Conservation (phyloP, 2,113 vertebrate genomes). For the Nycticryphes semicollaris region DNA sequence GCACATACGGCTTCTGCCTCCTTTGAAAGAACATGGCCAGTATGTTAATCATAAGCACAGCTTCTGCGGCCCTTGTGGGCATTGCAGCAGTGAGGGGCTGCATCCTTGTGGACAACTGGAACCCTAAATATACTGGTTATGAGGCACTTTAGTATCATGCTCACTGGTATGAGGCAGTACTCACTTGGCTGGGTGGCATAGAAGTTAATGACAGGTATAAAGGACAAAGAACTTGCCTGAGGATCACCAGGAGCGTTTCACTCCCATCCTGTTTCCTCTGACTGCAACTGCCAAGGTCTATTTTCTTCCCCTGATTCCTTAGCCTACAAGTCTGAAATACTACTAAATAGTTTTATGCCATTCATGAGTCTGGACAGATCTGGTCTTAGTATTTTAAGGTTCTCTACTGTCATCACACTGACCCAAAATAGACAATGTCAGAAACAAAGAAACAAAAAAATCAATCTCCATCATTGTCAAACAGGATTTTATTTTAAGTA, state of each 20-base stretch:
- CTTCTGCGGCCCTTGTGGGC: not conserved
- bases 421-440: not conserved
- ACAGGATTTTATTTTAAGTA: not conserved
- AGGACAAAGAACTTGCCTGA: not conserved
- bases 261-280: not conserved
- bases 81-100: not conserved
- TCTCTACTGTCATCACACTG: not conserved
- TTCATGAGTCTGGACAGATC: not conserved
- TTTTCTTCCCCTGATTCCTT: not conserved
- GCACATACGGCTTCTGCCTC: not conserved
- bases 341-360: not conserved
- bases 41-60: not conserved
- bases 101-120: not conserved
- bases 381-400: slow-evolving; percentile 1
- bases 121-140: not conserved
- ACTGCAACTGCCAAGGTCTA: not conserved
- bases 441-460: not conserved
- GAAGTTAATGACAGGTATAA: not conserved
- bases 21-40: not conserved
- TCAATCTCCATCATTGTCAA: not conserved
- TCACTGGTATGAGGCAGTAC: not conserved
- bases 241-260: not conserved
- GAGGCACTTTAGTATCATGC: not conserved
- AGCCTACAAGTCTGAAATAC: not conserved
- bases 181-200: not conserved